Evolutionary conservation across 2,888 invertebrate species (phyloP).

Genomic region (Mimumesa dahlbomi): DNA sequence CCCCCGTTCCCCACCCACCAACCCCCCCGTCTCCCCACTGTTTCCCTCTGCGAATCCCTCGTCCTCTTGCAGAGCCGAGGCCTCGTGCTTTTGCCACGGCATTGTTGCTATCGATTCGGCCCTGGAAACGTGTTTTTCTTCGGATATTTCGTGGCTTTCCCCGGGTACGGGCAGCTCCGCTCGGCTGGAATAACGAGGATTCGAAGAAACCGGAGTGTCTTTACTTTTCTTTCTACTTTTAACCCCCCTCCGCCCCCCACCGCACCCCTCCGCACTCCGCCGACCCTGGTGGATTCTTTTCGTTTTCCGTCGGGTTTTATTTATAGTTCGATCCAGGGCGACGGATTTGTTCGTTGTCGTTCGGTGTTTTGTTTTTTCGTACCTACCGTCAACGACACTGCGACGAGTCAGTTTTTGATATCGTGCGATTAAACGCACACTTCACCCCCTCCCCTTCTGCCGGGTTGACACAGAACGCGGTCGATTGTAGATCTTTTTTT

Average conservation of each 20-base stretch:
- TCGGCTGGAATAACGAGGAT: constrained; percentile 64
- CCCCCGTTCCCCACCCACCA: no score
- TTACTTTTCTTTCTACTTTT: background rate
- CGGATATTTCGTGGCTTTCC: constrained; percentile 72
- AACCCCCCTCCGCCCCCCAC: background rate
- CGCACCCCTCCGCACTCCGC: background rate
- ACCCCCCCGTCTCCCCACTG: constrained; percentile 24
- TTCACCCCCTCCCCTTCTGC: background rate
- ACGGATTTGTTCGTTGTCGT: no score
- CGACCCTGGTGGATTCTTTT: background rate
- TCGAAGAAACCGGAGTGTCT: constrained; percentile 48
- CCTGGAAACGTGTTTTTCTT: constrained; percentile 74
- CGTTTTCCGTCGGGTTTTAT: constrained; percentile 3
- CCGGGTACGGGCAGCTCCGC: constrained; percentile 45
- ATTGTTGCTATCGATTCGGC: constrained; percentile 77
- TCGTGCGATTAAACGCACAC: no score
- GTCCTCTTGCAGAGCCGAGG: constrained; percentile 53
- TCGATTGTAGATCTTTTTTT: no score
- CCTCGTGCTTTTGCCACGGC: constrained; percentile 71
- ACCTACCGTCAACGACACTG: no score
- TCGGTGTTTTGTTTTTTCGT: no score
- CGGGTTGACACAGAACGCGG: background rate
- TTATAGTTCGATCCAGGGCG: background rate
- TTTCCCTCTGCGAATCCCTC: constrained; percentile 28
- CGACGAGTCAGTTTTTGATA: no score